Evolutionary conservation across 2,888 invertebrate genomes (phyloP).

Genomic region (Mactromeris polynyma): DNA sequence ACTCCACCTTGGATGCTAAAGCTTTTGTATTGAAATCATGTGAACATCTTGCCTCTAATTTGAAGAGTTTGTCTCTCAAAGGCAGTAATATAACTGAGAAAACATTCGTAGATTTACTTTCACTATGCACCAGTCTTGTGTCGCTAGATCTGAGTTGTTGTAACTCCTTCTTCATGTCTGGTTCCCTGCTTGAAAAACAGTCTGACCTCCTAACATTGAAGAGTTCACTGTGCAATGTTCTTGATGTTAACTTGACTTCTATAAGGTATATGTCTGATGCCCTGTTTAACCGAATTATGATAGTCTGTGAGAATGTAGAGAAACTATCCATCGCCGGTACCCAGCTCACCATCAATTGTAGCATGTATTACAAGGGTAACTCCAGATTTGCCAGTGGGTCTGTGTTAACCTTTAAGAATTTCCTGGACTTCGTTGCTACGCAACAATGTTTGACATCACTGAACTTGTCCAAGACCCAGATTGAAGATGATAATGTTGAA

Average conservation of each 20-base stretch:
- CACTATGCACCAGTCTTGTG: slow-evolving; percentile 88
- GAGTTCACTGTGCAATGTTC: slow-evolving; percentile 87
- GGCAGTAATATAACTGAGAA: slow-evolving; percentile 84
- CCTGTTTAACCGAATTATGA: slow-evolving; percentile 91
- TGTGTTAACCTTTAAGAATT: slow-evolving; percentile 91
- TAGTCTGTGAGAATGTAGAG: slow-evolving; percentile 90
- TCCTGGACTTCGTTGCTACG: slow-evolving; percentile 89
- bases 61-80: slow-evolving; percentile 82
- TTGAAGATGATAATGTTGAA: slow-evolving; percentile 90
- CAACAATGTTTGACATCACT: slow-evolving; percentile 90
- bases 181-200: slow-evolving; percentile 90
- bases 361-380: slow-evolving; percentile 88
- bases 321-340: slow-evolving; percentile 91
- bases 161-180: slow-evolving; percentile 92
- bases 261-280: slow-evolving; percentile 93
- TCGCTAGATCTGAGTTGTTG: slow-evolving; percentile 90
- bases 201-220: slow-evolving; percentile 87
- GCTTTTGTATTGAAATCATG: slow-evolving; percentile 78
- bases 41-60: slow-evolving; percentile 74
- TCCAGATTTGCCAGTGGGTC: slow-evolving; percentile 89
- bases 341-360: slow-evolving; percentile 91
- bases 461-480: slow-evolving; percentile 91
- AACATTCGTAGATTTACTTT: slow-evolving; percentile 80
- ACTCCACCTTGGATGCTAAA: slow-evolving; percentile 76
- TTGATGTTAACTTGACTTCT: slow-evolving; percentile 90